Evolutionary conservation across 2,888 invertebrate species (phyloP), one percentile per base, ranked within the genome.

Genomic region (Caenorhabditis sp.): DNA sequence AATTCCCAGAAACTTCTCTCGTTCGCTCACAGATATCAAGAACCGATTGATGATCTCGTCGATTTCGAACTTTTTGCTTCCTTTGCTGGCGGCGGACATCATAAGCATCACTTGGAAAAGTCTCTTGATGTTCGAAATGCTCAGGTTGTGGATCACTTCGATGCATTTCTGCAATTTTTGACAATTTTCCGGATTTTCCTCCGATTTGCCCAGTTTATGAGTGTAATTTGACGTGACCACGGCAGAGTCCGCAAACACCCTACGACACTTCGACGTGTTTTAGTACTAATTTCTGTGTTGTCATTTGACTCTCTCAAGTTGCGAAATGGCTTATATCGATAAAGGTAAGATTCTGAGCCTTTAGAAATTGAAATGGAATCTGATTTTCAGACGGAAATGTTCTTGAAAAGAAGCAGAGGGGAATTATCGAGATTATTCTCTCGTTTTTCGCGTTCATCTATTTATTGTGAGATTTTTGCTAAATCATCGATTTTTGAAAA

Each of bases 301-400:
- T 39, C 26, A 56, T 43, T 17, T 0, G 30, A 17, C 22, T 20
- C 9, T 26, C 46, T 37, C 17, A 48, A 46, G 22, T 17, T 17
- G 8, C 11, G 52, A 50, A 43, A 75, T 75, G 75, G 75, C 63
- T n/a, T 75, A 75, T 50, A 63, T 75, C 22, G 75, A 75, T 59
- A 75, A 75, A 58, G 63, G 75, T 75, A 32, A 48, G 68, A 39
- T 50, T 27, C 11, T 41, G 26, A 15, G 6, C n/a, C 20, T 11
- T 20, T 15, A 13, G 15, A 43, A 30, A 4, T 17, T 17, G 9
- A 45, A 13, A 17, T 22, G 7, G 27, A 61, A 56, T 27, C 24
- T 32, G 1, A n/a, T 61, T 73, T 80, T 66, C 50, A 77, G 79
- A 74, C 22, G 79, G 79, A 46, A 72, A 75, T 52, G 73, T 79